phyloP scores from a whole-genome alignment of 1,140 invertebrate genomes.

The Penaeus indicus region DNA sequence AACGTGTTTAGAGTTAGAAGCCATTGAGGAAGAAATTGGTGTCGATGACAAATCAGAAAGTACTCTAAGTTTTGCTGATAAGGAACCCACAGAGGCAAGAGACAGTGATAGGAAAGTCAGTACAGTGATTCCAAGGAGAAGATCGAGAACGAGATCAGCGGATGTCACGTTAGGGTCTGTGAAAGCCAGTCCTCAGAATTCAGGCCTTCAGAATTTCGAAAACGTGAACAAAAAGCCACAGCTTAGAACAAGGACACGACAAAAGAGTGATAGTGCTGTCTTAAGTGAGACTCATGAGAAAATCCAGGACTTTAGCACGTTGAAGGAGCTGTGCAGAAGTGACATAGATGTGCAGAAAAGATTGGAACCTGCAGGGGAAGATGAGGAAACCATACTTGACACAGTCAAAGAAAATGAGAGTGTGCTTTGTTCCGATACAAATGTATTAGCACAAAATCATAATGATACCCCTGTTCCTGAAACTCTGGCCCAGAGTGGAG shows the following conservation, averaged over 20 bases:
- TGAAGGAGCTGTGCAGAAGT: no score
- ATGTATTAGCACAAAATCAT: no score
- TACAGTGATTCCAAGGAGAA: neutral
- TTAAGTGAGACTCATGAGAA: neutral
- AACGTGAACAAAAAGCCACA: neutral
- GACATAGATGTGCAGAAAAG: no score
- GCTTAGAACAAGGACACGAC: neutral
- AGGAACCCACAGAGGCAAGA: neutral
- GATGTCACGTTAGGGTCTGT: neutral
- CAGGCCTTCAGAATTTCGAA: neutral
- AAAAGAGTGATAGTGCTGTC: conserved; percentile 2
- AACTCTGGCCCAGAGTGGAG: no score
- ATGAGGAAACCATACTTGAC: no score
- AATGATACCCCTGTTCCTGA: no score
- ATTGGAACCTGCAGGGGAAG: no score
- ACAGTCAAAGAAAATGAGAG: no score
- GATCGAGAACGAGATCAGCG: conserved; percentile 47
- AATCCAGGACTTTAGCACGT: neutral
- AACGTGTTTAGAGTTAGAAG: neutral
- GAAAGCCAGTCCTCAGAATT: neutral
- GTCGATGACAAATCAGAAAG: no score
- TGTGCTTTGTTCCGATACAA: no score
- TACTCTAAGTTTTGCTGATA: no score
- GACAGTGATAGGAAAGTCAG: neutral
- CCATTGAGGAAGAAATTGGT: neutral